Base-by-base conservation (phyloP, 2,113 vertebrate genomes). In the Podarcis cretensis region DNA sequence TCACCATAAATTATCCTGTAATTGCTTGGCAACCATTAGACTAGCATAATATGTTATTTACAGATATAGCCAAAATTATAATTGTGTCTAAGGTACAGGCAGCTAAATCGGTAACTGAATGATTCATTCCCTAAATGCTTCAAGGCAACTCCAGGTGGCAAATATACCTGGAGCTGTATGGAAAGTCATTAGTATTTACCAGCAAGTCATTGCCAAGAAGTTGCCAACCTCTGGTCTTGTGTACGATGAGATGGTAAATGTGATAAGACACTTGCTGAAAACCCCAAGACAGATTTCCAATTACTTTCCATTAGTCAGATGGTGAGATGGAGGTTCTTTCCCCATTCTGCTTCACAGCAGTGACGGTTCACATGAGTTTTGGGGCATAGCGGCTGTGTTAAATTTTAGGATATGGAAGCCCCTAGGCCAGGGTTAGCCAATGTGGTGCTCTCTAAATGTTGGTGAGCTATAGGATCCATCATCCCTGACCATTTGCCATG, bases 101-200 rank as follows among this genome's bases (percentile, higher is more conserved):
- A 79, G 37, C 4, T 13, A 1, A 57, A 89, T 88, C 2, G 85
- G 84, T 90, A 81, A 27, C 14, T 0, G 0, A 76, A 85, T 74
- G 43, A 88, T 90, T 89, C 75, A 85, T 63, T 86, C 79, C 48
- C 14, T n/a, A 83, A 43, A 66, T 89, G 71, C 81, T 91, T 1
- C 2, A 83, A 87, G 57, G 85, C 32, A 1, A 1, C 86, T 91
- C 86, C 77, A 91, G 14, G 54, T 76, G n/a, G 27, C 23, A 76
- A 86, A 86, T 93, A 92, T n/a, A 27, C 63, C 69, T 88, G 40
- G 91, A 88, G 73, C 0, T 71, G 37, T 71, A 83, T 78, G 91
- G 71, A 63, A 80, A 86, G 35, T 83, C 85, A 84, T 80, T 21
- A 90, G 87, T 54, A 2, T 0, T 89, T 90, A 85, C 71, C 68